Base-by-base conservation (phyloP, 1,140 invertebrate species). In the Acromyrmex charruanus region DNA sequence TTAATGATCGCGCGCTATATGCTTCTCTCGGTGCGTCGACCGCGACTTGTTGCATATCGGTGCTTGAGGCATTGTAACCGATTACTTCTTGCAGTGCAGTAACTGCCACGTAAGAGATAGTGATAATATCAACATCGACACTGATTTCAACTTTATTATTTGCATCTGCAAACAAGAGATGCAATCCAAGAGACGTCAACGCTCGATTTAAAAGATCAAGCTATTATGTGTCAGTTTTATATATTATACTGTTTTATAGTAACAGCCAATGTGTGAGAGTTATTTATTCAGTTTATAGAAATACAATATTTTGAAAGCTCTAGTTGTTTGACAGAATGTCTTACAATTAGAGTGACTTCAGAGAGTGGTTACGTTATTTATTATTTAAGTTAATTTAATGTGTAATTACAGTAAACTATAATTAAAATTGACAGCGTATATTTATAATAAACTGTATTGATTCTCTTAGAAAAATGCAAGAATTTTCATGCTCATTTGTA, bases 1-100 rank as follows among this genome's bases (percentile, higher is more conserved):
- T 91, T 91, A 91, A 91, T 89, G 89, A 91, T 89, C 90, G 80
- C 80, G 87, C 63, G 75, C 75, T 79, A 66, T 75, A 55, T 63
- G 75, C 88, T 84, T 9, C 21, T 59, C 53, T 74, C 75, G 44
- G 69, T 79, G 18, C 88, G 51, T 77, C 68, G 61, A 77, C 58
- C 77, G 80, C 55, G 28, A 53, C 55, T 89, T 86, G 61, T 21
- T 87, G 79, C 79, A 59, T 61, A 84, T 89, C 58, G 88, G 59
- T 18, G 66, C 61, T 51, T 65, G 10, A 18, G 49, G 79, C 77
- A 39, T 80, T 74, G 53, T 89, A 82, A 81, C 53, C 59, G 55
- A n/a, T 16, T 65, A 63, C 21, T 53, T 39, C 5, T 21, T 53
- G n/a, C n/a, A 12, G 16, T 2, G 6, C n/a, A 39, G 49, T 68